These are phyloP conservation scores for Melikaiella ostensackeni DNA, from an alignment of 2,888 invertebrate species.

Conservation along the genomic window DNA sequence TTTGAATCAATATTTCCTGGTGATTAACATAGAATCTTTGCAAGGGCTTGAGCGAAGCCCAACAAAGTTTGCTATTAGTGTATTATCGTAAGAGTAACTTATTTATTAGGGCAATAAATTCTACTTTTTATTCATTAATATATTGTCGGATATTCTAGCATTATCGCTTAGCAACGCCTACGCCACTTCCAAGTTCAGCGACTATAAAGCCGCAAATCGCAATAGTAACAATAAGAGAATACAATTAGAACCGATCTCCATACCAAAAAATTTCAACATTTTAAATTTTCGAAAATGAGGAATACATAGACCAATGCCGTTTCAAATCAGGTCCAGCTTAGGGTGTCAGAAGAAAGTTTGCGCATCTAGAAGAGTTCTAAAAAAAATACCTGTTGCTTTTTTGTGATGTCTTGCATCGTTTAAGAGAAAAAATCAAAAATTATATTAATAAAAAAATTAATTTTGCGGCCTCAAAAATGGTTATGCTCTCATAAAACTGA, in stretches of 20 bases:
- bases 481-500: too few relatives aligned
- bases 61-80: background rate
- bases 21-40: slow-evolving; percentile 2
- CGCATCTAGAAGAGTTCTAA: too few relatives aligned
- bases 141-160: background rate
- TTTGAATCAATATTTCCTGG: background rate
- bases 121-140: background rate
- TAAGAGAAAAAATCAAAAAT: too few relatives aligned
- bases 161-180: slow-evolving; percentile 2
- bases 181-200: background rate
- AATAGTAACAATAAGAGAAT: background rate
- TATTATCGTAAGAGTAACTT: background rate
- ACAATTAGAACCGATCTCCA: background rate
- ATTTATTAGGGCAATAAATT: slow-evolving; percentile 8
- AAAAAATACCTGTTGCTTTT: too few relatives aligned
- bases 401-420: too few relatives aligned
- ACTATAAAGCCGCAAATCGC: background rate
- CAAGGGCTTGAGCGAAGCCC: background rate
- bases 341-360: too few relatives aligned
- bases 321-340: too few relatives aligned
- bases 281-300: too few relatives aligned
- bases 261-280: too few relatives aligned
- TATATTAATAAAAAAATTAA: too few relatives aligned
- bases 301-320: too few relatives aligned
- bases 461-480: too few relatives aligned